A percentile compares a stretch with the other conserved stretches of the same genome.
phyloP scores from a whole-genome alignment of 1,140 invertebrate genomes.

The Hylyphantes graminicola region DNA sequence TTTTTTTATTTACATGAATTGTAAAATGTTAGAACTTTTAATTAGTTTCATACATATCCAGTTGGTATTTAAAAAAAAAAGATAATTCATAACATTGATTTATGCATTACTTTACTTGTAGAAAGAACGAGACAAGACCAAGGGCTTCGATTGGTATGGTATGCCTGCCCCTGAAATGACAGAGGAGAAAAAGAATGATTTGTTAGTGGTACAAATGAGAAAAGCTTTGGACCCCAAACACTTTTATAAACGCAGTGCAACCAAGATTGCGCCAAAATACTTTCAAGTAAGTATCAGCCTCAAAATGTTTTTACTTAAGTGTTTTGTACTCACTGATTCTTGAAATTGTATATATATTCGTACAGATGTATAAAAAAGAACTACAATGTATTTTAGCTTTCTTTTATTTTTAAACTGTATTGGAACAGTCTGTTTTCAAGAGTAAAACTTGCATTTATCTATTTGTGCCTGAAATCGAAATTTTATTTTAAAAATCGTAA shows the following conservation, averaged over 20 bases:
- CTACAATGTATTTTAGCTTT: too few relatives aligned
- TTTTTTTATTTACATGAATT: too few relatives aligned
- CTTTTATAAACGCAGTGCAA: constrained; percentile 94
- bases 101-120: constrained; percentile 59
- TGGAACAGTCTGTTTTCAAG: too few relatives aligned
- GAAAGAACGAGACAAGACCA: constrained; percentile 77
- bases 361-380: too few relatives aligned
- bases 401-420: too few relatives aligned
- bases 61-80: background rate
- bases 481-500: too few relatives aligned
- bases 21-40: too few relatives aligned
- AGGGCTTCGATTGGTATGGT: constrained; percentile 88
- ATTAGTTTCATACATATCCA: background rate
- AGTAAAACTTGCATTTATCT: too few relatives aligned
- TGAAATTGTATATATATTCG: too few relatives aligned
- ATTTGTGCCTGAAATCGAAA: too few relatives aligned
- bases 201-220: constrained; percentile 90
- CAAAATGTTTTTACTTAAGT: too few relatives aligned
- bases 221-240: constrained; percentile 90
- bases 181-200: constrained; percentile 85
- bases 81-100: background rate
- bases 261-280: constrained; percentile 87
- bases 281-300: constrained; percentile 77
- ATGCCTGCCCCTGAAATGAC: constrained; percentile 88
- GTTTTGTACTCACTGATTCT: too few relatives aligned